phyloP scores from a whole-genome alignment of 2,888 invertebrate genomes.

The Notodonta ziczac region DNA sequence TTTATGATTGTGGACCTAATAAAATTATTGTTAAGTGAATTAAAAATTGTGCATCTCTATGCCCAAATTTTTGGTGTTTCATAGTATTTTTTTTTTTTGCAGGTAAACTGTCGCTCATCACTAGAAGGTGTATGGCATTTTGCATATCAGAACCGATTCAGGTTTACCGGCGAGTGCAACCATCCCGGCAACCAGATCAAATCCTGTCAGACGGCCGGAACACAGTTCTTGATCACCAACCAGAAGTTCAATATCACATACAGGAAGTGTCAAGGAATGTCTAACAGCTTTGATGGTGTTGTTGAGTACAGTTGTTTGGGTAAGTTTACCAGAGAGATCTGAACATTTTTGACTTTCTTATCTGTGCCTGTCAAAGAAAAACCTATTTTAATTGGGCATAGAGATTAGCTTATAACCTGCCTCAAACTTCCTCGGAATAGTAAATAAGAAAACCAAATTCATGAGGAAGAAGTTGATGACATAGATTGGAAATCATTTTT shows the following conservation, averaged over 20 bases:
- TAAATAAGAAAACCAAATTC: too few relatives aligned
- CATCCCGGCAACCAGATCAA: slow-evolving; percentile 94
- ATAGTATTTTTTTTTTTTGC: slow-evolving; percentile 11
- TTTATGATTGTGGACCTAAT: too few relatives aligned
- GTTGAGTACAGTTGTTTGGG: slow-evolving; percentile 96
- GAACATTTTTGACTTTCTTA: too few relatives aligned
- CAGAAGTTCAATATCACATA: slow-evolving; percentile 98
- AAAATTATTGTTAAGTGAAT: too few relatives aligned
- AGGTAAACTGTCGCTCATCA: slow-evolving; percentile 95
- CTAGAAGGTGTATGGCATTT: slow-evolving; percentile 99
- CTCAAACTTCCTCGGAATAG: too few relatives aligned
- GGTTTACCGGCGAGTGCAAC: slow-evolving; percentile 96
- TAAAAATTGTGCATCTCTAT: too few relatives aligned
- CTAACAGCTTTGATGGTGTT: slow-evolving; percentile 94
- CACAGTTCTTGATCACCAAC: slow-evolving; percentile 97
- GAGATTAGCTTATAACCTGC: too few relatives aligned
- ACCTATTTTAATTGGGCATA: too few relatives aligned
- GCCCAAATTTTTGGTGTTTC: too few relatives aligned
- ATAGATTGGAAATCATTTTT: too few relatives aligned
- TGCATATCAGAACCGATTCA: slow-evolving; percentile 94
- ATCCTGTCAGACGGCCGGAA: slow-evolving; percentile 98
- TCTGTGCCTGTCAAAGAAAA: too few relatives aligned
- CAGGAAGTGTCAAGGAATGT: slow-evolving; percentile 94
- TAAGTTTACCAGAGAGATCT: slow-evolving; percentile 35
- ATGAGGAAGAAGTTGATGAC: too few relatives aligned